Evolutionary conservation across 1,140 invertebrate species (phyloP).

Genomic region (Sycophaga agraensis): DNA sequence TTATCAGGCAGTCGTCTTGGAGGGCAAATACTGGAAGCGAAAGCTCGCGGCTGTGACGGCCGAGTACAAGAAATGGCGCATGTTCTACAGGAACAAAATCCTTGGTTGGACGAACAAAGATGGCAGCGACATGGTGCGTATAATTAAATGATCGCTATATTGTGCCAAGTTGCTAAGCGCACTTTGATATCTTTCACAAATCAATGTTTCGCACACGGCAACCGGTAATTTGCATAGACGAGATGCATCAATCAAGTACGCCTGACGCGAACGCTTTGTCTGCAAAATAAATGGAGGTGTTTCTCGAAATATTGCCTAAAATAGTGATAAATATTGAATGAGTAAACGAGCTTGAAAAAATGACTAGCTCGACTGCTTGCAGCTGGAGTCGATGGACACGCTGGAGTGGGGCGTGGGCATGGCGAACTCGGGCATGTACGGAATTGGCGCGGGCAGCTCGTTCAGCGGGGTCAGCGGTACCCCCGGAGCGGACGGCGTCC

Average conservation of each 20-base stretch:
- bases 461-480: slow-evolving; percentile 50
- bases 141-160: too few species aligned
- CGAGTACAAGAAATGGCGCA: slow-evolving; percentile 99
- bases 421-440: slow-evolving; percentile 40
- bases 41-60: slow-evolving; percentile 93
- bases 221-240: too few species aligned
- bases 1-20: slow-evolving; percentile 83
- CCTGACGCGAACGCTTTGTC: too few species aligned
- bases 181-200: too few species aligned
- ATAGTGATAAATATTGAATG: too few species aligned
- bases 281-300: too few species aligned
- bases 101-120: slow-evolving; percentile 74
- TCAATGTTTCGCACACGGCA: too few species aligned
- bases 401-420: slow-evolving; percentile 66
- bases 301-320: too few species aligned
- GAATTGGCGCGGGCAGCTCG: slow-evolving; percentile 35
- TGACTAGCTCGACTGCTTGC: neutral
- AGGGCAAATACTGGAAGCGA: slow-evolving; percentile 99
- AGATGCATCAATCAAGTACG: too few species aligned
- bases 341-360: too few species aligned
- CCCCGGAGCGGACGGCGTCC: slow-evolving; percentile 64
- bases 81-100: slow-evolving; percentile 86
- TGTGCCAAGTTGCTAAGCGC: too few species aligned
- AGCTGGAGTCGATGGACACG: slow-evolving; percentile 80
- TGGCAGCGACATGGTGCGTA: slow-evolving; percentile 73